phyloP scores from a whole-genome alignment of 2,888 invertebrate genomes.

The Schizotus pectinicornis region DNA sequence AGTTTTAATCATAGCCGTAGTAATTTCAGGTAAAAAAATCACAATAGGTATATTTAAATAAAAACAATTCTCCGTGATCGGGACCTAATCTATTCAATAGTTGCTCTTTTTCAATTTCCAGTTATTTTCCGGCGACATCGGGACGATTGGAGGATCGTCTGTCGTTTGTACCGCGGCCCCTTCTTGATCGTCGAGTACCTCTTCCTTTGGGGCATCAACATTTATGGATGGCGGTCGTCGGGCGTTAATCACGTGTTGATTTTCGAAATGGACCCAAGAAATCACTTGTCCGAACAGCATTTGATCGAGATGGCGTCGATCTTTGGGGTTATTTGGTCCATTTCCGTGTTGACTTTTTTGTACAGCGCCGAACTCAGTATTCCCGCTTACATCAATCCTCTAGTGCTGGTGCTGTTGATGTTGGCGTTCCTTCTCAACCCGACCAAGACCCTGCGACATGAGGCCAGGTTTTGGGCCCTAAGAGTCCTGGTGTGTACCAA shows the following conservation, averaged over 20 bases:
- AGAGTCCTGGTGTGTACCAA: slow-evolving; percentile 77
- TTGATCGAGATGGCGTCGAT: slow-evolving; percentile 93
- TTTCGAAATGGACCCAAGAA: slow-evolving; percentile 94
- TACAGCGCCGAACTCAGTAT: slow-evolving; percentile 82
- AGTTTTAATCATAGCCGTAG: slow-evolving; percentile 75
- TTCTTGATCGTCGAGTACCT: slow-evolving; percentile 91
- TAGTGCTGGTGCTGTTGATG: slow-evolving; percentile 83
- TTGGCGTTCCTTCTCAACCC: slow-evolving; percentile 90
- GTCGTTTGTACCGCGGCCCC: slow-evolving; percentile 92
- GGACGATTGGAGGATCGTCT: slow-evolving; percentile 83
- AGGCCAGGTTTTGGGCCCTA: slow-evolving; percentile 93
- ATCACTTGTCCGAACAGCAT: slow-evolving; percentile 93
- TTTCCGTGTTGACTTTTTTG: slow-evolving; percentile 86
- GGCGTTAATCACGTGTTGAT: slow-evolving; percentile 98
- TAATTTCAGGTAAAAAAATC: slow-evolving; percentile 65
- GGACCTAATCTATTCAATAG: neutral
- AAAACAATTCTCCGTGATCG: no score
- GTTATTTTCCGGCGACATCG: slow-evolving; percentile 77
- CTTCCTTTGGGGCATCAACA: slow-evolving; percentile 94
- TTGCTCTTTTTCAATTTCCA: slow-evolving; percentile 50
- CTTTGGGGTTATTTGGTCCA: slow-evolving; percentile 93
- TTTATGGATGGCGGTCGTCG: slow-evolving; percentile 96
- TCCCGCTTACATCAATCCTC: slow-evolving; percentile 91
- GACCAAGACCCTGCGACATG: slow-evolving; percentile 86
- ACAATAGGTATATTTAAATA: no score